A percentile compares a stretch with the other conserved stretches of the same genome.
Evolutionary conservation across 2,888 invertebrate species (phyloP).

Genomic region (Dynastes maya): DNA sequence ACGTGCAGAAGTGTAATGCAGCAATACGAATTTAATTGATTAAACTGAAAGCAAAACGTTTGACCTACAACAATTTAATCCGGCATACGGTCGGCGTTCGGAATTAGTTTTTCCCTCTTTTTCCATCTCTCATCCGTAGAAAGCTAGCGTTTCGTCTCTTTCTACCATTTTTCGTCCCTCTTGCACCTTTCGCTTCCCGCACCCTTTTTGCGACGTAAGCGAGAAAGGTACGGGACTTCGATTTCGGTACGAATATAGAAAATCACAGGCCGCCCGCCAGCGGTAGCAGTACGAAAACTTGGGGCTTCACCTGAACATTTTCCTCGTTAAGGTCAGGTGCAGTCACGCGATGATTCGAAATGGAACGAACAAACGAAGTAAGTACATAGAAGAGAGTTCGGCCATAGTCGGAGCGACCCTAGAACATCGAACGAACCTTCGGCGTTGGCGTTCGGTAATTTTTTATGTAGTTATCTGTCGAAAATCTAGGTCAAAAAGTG

Average conservation of each 20-base stretch:
- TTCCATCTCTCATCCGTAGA: neutral
- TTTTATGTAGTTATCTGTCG: conserved; percentile 34
- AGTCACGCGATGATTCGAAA: conserved; percentile 43
- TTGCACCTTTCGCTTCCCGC: neutral
- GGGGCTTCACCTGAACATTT: conserved; percentile 35
- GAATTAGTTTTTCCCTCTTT: conserved; percentile 17
- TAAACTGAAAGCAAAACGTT: conserved; percentile 46
- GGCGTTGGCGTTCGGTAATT: neutral
- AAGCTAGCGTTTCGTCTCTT: neutral
- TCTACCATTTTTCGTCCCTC: neutral
- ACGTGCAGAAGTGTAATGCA: conserved; percentile 34
- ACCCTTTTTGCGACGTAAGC: neutral
- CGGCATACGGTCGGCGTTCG: conserved; percentile 67
- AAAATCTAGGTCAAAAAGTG: conserved; percentile 42
- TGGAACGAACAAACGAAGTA: neutral
- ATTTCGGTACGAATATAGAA: conserved; percentile 42
- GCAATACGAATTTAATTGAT: conserved; percentile 41
- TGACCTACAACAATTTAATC: conserved; percentile 63
- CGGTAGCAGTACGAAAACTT: conserved; percentile 1
- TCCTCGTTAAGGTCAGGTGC: conserved; percentile 42
- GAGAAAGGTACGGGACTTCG: conserved; percentile 11
- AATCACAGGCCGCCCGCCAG: conserved; percentile 1
- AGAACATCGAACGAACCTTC: neutral
- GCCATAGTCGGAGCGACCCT: neutral
- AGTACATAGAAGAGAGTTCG: neutral